Percentiles rank a stretch among this genome's conserved stretches.
Evolutionary conservation across 2,113 vertebrate genomes (phyloP).

Genomic region (Delphinus delphis): DNA sequence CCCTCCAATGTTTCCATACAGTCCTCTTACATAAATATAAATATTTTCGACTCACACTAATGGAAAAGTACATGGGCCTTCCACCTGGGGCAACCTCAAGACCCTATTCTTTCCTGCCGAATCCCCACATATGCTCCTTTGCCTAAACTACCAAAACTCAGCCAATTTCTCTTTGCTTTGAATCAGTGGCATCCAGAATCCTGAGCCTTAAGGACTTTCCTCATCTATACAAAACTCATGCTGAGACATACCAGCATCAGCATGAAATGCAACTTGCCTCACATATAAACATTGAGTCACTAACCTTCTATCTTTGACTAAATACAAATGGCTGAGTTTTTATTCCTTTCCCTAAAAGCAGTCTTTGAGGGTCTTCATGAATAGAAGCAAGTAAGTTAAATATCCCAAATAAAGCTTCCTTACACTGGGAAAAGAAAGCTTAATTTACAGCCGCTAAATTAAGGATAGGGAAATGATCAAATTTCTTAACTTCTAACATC

Average conservation of each 20-base stretch:
- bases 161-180: neutral
- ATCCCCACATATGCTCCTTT: neutral
- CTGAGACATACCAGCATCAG: neutral
- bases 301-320: neutral
- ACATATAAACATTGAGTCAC: neutral
- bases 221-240: neutral
- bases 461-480: neutral
- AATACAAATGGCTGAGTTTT: neutral
- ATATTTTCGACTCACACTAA: neutral
- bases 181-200: neutral
- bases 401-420: constrained; percentile 18
- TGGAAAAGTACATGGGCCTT: neutral
- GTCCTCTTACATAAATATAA: neutral
- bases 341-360: neutral
- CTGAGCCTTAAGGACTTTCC: neutral
- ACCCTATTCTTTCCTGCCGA: neutral
- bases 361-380: constrained; percentile 21
- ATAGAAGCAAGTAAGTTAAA: constrained; percentile 14
- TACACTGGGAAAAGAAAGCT: neutral
- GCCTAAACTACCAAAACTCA: neutral
- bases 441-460: neutral
- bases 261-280: neutral
- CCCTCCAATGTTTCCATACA: neutral
- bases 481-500: neutral
- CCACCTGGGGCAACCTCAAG: neutral